Conservation (phyloP, 2,888 invertebrate species). For the Agrotis puta region DNA sequence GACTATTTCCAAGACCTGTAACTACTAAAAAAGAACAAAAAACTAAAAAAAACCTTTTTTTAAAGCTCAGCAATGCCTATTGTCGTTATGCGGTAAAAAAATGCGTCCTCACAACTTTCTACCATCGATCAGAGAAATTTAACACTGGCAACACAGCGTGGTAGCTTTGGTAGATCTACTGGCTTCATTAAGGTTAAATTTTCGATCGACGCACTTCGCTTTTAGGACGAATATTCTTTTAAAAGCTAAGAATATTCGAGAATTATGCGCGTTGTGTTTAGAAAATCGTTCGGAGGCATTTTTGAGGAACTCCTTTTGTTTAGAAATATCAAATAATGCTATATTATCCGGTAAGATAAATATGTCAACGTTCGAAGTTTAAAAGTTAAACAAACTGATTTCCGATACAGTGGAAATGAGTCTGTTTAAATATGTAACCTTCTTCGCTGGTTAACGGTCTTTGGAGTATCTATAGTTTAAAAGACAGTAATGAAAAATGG, state of each 20-base stretch:
- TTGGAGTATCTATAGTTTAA: constrained; percentile 42
- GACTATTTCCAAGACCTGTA: constrained; percentile 45
- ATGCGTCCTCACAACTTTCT: constrained; percentile 67
- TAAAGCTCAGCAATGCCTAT: constrained; percentile 73
- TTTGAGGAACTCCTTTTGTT: constrained; percentile 73
- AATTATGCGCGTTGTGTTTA: background rate
- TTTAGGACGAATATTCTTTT: constrained; percentile 15
- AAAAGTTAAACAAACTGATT: constrained; percentile 18
- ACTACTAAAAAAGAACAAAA: constrained; percentile 23
- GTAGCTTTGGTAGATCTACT: constrained; percentile 81
- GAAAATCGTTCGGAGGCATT: constrained; percentile 70
- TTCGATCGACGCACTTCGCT: constrained; percentile 64
- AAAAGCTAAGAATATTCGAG: constrained; percentile 14
- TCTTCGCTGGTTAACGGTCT: constrained; percentile 24
- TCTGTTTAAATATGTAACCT: background rate
- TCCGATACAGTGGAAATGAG: constrained; percentile 31
- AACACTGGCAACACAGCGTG: constrained; percentile 78
- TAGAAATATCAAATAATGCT: constrained; percentile 33
- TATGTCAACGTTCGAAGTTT: constrained; percentile 24
- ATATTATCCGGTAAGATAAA: constrained; percentile 17
- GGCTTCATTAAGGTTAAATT: constrained; percentile 76
- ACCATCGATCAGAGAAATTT: constrained; percentile 74
- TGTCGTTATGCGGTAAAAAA: constrained; percentile 68
- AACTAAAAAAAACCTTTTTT: constrained; percentile 13
- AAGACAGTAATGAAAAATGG: constrained; percentile 12